A percentile compares a stretch with the other conserved stretches of the same genome.
phyloP scores from a whole-genome alignment of 2,888 invertebrate genomes.

The Orthosia gracilis region DNA sequence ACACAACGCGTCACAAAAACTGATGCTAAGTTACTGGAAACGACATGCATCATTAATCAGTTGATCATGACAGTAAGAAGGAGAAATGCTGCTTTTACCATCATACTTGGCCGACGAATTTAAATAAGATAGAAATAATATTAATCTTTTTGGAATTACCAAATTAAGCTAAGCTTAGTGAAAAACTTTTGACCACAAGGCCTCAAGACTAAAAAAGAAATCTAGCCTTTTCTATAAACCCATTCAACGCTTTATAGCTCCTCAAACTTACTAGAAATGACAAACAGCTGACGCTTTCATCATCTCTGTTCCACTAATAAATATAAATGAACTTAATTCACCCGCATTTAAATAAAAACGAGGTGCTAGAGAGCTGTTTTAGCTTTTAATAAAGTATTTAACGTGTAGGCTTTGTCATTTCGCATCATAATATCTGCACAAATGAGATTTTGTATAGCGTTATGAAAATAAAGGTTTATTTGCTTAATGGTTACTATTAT shows the following conservation, averaged over 20 bases:
- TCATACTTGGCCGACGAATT: not conserved
- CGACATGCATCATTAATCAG: not conserved
- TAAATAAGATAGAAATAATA: not conserved
- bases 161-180: not conserved
- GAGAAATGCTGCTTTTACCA: not conserved
- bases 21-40: conserved; percentile 3
- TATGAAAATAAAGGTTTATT: conserved; percentile 40
- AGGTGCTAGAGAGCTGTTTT: conserved; percentile 60
- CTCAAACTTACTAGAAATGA: conserved; percentile 46
- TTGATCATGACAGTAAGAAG: not conserved
- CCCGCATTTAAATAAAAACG: conserved; percentile 65
- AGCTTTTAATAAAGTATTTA: conserved; percentile 66
- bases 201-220: not conserved
- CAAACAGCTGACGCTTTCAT: conserved; percentile 37
- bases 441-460: conserved; percentile 36
- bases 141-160: not conserved
- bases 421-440: conserved; percentile 56
- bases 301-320: conserved; percentile 50
- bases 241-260: conserved; percentile 12
- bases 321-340: conserved; percentile 65
- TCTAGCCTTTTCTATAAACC: conserved; percentile 1
- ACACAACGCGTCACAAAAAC: not conserved
- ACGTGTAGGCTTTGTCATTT: conserved; percentile 53
- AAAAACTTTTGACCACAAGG: too few species aligned
- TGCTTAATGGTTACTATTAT: conserved; percentile 39